Conservation (phyloP, 2,888 invertebrate genomes). For the Pheosia gnoma region DNA sequence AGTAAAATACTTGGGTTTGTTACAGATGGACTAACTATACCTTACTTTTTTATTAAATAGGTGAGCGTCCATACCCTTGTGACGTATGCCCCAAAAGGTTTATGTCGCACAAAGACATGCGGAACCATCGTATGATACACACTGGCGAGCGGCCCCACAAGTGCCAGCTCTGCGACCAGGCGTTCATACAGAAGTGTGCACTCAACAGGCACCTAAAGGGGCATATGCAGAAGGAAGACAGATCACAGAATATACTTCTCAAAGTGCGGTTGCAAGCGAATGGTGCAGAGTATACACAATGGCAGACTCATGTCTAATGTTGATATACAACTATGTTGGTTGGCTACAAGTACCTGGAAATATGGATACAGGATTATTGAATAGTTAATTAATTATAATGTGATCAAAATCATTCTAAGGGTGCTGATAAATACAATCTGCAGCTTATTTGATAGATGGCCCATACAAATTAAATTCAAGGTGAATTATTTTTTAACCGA, state of each 20-base stretch:
- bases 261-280: slow-evolving; percentile 25
- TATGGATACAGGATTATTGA: not conserved
- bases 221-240: slow-evolving; percentile 48
- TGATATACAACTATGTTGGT: not conserved
- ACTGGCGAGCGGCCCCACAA: slow-evolving; percentile 96
- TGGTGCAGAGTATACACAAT: slow-evolving; percentile 25
- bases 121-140: slow-evolving; percentile 96
- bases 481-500: not conserved
- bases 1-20: no score
- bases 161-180: slow-evolving; percentile 94
- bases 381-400: not conserved
- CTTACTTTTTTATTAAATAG: slow-evolving; percentile 44
- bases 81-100: slow-evolving; percentile 95
- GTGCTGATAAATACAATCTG: no score
- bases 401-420: no score
- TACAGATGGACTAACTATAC: no score
- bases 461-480: not conserved
- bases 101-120: slow-evolving; percentile 95
- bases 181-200: slow-evolving; percentile 96
- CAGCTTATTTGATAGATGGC: no score
- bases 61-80: slow-evolving; percentile 92
- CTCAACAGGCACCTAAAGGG: slow-evolving; percentile 95
- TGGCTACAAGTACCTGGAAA: slow-evolving; percentile 20
- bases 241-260: slow-evolving; percentile 29
- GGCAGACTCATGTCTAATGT: slow-evolving; percentile 13